Conservation (phyloP, 2,113 vertebrate genomes). For the Hymenochirus boettgeri region DNA sequence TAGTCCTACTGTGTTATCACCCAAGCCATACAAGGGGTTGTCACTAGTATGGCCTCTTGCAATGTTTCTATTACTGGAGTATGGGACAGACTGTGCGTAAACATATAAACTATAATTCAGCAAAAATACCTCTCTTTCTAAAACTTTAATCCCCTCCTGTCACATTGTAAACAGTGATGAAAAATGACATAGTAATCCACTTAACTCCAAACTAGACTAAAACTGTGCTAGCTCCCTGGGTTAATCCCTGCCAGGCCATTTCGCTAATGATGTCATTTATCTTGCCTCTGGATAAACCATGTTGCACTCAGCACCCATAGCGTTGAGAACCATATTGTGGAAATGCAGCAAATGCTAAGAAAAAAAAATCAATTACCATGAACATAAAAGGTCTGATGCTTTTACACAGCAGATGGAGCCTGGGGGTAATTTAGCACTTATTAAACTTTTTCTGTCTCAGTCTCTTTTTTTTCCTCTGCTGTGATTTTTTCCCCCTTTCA, state of each 20-base stretch:
- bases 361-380: neutral
- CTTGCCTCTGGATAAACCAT: neutral
- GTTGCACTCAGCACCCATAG: neutral
- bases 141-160: too few relatives aligned
- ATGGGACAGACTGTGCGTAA: too few relatives aligned
- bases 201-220: neutral
- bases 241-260: constrained; percentile 23
- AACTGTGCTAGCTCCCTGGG: constrained; percentile 29
- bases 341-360: constrained; percentile 16
- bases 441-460: constrained; percentile 36
- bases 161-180: too few relatives aligned
- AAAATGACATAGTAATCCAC: constrained; percentile 2
- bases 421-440: constrained; percentile 44
- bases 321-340: neutral
- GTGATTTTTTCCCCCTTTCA: constrained; percentile 43
- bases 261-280: constrained; percentile 30
- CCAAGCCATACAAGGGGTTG: too few relatives aligned
- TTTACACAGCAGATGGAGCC: constrained; percentile 31
- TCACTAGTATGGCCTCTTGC: too few relatives aligned
- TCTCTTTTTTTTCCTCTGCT: constrained; percentile 41
- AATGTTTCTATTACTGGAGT: too few relatives aligned
- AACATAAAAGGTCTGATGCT: constrained; percentile 46
- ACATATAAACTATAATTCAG: too few relatives aligned
- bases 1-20: too few relatives aligned
- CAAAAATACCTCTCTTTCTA: too few relatives aligned